phyloP scores from a whole-genome alignment of 2,113 vertebrate genomes.

The Austrofundulus limnaeus region DNA sequence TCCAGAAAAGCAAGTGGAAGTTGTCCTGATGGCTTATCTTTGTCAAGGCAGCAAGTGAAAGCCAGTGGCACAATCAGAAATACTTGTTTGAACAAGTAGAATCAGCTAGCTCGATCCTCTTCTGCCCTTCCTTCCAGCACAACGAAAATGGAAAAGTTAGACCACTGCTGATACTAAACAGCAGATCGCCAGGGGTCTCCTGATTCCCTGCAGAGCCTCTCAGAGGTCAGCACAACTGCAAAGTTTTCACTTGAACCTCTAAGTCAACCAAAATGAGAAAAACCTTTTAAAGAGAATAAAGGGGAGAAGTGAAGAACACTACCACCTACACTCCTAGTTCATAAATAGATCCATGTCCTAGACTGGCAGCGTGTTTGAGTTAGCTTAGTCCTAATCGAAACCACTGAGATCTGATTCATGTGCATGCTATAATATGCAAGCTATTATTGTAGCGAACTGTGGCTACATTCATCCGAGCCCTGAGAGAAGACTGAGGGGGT shows the following conservation, averaged over 20 bases:
- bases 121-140: constrained; percentile 53
- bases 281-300: constrained; percentile 64
- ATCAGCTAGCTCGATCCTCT: constrained; percentile 41
- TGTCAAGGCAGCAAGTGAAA: constrained; percentile 16
- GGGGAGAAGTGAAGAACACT: constrained; percentile 64
- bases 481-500: constrained; percentile 62
- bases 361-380: constrained; percentile 64
- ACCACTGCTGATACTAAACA: constrained; percentile 67
- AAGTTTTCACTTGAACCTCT: constrained; percentile 72
- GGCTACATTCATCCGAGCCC: constrained; percentile 45
- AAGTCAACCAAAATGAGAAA: constrained; percentile 75
- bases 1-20: constrained; percentile 47
- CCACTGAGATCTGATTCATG: constrained; percentile 74
- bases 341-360: constrained; percentile 70
- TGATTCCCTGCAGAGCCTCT: constrained; percentile 61
- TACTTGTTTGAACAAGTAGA: constrained; percentile 16
- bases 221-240: constrained; percentile 68
- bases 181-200: constrained; percentile 65
- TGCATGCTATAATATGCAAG: constrained; percentile 66
- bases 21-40: constrained; percentile 24
- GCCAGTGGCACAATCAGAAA: constrained; percentile 28
- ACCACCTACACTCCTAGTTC: constrained; percentile 77
- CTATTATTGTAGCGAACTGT: constrained; percentile 71
- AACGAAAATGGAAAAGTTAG: constrained; percentile 62
- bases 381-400: constrained; percentile 74